Base-by-base conservation (phyloP, 2,888 invertebrate genomes). In the Eulithis testata region DNA sequence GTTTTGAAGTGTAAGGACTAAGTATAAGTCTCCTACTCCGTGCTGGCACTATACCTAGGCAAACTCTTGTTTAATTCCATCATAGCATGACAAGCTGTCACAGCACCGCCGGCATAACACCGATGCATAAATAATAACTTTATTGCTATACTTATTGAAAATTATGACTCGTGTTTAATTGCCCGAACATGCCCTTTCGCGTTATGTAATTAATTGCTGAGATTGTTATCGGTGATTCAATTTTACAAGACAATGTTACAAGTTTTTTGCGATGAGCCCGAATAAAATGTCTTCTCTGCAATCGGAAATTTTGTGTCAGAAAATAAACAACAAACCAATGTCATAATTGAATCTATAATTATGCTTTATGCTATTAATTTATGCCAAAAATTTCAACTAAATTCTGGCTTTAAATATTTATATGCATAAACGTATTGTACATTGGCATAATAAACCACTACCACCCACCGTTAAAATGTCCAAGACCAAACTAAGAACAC, bases 141-240 rank as follows among this genome's bases (percentile, higher is more conserved):
- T 68, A 70, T 68, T 61, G 59, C 65, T 62, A 54, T 59, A 63
- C 63, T 65, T 61, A 68, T 63, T 72, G 59, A 54, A 66, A 63
- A 62, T 69, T 65, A 71, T 62, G 49, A 60, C 60, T 65, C 57
- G 57, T 59, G 36, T 68, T 56, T 65, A 65, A 68, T 60, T 66
- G 64, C 49, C 56, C 51, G 60, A 57, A 63, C 57, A 63, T 62
- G 65, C 59, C 58, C 60, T 65, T 70, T 63, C 51, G 64, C 54
- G 59, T 68, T 65, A 60, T 49, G 61, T 63, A 54, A 63, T 63
- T 68, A 63, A 71, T 63, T 56, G 55, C 58, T 49, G 57, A 63
- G 62, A 63, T 66, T 60, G 47, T 53, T 40, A 55, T 61, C 31
- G 14, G 14, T 53, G 53, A 40, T 53, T 53, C 40, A 60, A 47